These are phyloP conservation scores for Polyommatus iphigenia DNA, from an alignment of 2,888 invertebrate species.

Conservation along the genomic window DNA sequence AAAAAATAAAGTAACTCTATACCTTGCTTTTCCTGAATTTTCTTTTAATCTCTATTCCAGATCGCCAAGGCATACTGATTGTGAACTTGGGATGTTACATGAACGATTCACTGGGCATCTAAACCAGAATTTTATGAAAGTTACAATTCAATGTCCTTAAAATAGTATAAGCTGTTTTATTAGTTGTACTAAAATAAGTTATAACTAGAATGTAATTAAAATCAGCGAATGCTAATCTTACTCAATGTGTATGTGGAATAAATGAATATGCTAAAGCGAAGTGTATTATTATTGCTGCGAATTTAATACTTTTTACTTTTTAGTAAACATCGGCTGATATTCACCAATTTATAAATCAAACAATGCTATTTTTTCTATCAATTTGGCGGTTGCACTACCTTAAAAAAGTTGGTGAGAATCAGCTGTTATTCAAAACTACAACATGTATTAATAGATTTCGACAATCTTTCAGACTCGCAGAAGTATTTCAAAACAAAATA, in stretches of 20 bases:
- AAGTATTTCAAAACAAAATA: conserved; percentile 3
- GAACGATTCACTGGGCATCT: background rate
- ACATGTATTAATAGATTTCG: conserved; percentile 3
- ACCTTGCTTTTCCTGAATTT: background rate
- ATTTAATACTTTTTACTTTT: background rate
- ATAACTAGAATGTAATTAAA: background rate
- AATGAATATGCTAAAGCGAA: background rate
- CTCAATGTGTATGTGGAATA: background rate
- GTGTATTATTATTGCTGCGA: conserved; percentile 1
- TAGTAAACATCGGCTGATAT: background rate
- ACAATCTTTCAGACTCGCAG: conserved; percentile 11
- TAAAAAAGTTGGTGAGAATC: conserved; percentile 5
- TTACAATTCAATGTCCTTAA: background rate
- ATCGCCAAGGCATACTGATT: background rate
- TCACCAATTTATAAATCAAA: background rate
- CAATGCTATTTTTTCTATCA: background rate
- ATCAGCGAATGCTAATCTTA: background rate
- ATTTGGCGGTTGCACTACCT: background rate
- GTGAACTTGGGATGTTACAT: background rate
- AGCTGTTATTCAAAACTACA: background rate
- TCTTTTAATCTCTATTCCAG: background rate
- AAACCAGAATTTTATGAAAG: background rate
- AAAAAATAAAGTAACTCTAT: no score
- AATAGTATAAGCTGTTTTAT: background rate
- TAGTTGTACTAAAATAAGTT: no score